Evolutionary conservation across 2,113 vertebrate species (phyloP).

Genomic region (Noctilio leporinus): DNA sequence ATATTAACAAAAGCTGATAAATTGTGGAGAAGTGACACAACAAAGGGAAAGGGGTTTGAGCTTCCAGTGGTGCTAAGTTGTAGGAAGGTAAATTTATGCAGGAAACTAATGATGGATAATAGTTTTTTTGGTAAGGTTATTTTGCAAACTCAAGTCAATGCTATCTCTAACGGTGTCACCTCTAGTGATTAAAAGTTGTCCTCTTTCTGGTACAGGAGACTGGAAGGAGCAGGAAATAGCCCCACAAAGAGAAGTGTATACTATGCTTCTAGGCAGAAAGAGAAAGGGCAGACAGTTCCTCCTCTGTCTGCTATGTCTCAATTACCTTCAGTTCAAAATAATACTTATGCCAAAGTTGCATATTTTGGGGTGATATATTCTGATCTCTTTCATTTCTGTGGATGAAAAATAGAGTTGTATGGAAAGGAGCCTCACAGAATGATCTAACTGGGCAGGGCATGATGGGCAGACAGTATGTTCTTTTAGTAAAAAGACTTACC

Average conservation of each 20-base stretch:
- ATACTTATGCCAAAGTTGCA: neutral
- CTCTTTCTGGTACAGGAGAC: neutral
- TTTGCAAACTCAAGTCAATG: neutral
- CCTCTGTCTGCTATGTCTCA: neutral
- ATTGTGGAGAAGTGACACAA: neutral
- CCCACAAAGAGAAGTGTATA: neutral
- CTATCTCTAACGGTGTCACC: neutral
- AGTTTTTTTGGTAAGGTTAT: neutral
- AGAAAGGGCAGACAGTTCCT: neutral
- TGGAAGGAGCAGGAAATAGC: rapidly evolving
- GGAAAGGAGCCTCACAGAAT: neutral
- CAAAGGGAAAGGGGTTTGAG: neutral
- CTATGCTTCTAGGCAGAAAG: neutral
- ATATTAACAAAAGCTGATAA: neutral
- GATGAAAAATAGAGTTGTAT: neutral
- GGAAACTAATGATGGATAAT: neutral
- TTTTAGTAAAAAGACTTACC: neutral
- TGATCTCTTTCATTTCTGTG: neutral
- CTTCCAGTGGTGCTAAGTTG: neutral
- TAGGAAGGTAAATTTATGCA: neutral
- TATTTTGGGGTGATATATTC: neutral
- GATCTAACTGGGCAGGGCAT: neutral
- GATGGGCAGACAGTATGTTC: neutral
- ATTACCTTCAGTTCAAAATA: neutral
- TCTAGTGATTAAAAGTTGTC: neutral